A percentile compares a stretch with the other conserved stretches of the same genome.
Evolutionary conservation across 2,888 invertebrate genomes (phyloP).

Genomic region (Lacanobia wlatinum): DNA sequence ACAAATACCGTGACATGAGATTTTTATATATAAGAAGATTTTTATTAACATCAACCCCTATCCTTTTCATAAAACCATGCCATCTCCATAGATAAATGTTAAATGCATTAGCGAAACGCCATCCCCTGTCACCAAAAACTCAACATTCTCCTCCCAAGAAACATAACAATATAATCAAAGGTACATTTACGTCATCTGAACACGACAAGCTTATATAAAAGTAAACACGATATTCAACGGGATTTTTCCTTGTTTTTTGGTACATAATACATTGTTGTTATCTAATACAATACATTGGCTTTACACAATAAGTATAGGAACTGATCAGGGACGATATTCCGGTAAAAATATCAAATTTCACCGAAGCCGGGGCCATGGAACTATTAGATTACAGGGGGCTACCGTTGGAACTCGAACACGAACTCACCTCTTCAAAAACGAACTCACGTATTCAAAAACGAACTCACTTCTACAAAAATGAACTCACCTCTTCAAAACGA

Average conservation of each 20-base stretch:
- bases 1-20: too few species aligned
- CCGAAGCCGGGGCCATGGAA: slow-evolving; percentile 51
- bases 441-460: too few species aligned
- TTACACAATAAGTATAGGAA: slow-evolving; percentile 67
- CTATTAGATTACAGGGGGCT: slow-evolving; percentile 67
- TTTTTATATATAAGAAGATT: too few species aligned
- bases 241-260: slow-evolving; percentile 52
- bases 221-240: slow-evolving; percentile 30
- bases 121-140: not conserved
- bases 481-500: too few species aligned
- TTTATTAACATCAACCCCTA: not conserved
- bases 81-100: not conserved
- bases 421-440: not conserved
- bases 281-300: slow-evolving; percentile 64
- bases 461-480: not conserved
- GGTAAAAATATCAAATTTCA: slow-evolving; percentile 72
- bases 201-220: slow-evolving; percentile 22
- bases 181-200: slow-evolving; percentile 6
- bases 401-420: slow-evolving; percentile 47
- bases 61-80: not conserved
- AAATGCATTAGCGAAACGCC: not conserved
- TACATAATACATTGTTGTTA: slow-evolving; percentile 57
- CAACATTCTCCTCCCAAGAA: not conserved
- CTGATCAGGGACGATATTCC: slow-evolving; percentile 65
- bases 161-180: slow-evolving; percentile 12